phyloP scores from a whole-genome alignment of 2,797 vertebrate species.

The Gorsachius magnificus region DNA sequence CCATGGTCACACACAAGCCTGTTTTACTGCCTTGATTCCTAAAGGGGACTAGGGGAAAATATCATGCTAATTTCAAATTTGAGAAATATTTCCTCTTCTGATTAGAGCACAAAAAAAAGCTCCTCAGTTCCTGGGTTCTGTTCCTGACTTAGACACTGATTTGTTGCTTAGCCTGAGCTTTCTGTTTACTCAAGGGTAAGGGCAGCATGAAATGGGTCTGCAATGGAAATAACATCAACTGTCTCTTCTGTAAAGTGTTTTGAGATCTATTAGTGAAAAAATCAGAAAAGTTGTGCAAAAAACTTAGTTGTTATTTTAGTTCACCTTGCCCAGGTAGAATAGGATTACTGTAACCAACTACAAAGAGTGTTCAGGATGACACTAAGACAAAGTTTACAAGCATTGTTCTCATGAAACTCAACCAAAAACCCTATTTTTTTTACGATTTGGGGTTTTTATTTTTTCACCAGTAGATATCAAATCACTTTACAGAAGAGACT shows the following conservation, averaged over 20 bases:
- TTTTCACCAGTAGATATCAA: neutral
- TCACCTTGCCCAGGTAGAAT: neutral
- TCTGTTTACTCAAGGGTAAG: neutral
- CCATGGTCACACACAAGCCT: neutral
- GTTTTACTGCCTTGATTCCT: constrained; percentile 12
- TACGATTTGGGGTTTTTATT: too few species aligned
- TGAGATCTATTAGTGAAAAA: neutral
- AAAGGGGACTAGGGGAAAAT: neutral
- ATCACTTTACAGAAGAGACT: neutral
- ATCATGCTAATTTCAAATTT: neutral
- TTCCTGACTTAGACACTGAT: neutral
- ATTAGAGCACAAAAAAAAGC: neutral
- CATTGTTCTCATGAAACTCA: neutral
- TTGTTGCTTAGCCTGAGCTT: neutral
- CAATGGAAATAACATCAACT: neutral
- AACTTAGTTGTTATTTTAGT: neutral
- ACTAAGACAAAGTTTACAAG: neutral
- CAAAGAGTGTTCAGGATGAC: neutral
- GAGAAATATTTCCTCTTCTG: neutral
- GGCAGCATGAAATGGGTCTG: neutral
- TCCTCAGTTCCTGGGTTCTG: neutral
- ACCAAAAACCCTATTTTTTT: neutral
- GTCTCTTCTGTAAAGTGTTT: neutral
- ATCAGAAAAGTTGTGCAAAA: neutral
- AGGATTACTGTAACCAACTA: fast-evolving